Percentiles rank a stretch among this genome's conserved stretches.
Conservation (phyloP, 1,140 invertebrate genomes). For the Tetramorium parvispinum region DNA sequence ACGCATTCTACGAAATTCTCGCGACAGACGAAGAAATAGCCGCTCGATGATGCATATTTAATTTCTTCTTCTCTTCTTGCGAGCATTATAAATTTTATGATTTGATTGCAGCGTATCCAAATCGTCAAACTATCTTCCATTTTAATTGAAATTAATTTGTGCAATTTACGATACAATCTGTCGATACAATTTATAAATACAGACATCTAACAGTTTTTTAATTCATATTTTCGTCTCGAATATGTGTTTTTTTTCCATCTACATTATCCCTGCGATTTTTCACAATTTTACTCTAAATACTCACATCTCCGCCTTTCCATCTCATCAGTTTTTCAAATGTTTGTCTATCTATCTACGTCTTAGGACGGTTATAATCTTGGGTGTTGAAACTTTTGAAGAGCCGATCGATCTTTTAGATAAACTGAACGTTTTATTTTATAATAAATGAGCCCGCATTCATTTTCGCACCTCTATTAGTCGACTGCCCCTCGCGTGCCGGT, state of each 20-base stretch:
- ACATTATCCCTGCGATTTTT: not conserved
- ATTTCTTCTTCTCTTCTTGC: not conserved
- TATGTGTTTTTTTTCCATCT: not conserved
- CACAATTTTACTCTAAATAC: not conserved
- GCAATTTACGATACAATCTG: too few relatives aligned
- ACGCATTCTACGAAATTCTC: slow-evolving; percentile 16
- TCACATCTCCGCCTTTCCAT: not conserved
- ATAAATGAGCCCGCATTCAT: slow-evolving; percentile 10
- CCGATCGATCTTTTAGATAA: not conserved
- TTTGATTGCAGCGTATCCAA: not conserved
- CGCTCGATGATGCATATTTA: not conserved
- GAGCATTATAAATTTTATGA: not conserved
- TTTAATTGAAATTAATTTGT: not conserved
- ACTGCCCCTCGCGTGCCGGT: not conserved
- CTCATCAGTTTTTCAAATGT: not conserved
- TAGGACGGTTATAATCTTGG: not conserved
- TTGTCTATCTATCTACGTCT: not conserved
- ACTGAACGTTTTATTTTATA: not conserved
- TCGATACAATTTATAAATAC: not conserved
- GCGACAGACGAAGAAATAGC: not conserved
- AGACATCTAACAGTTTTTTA: not conserved
- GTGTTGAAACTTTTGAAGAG: not conserved
- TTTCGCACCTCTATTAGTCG: slow-evolving; percentile 1
- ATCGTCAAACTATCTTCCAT: not conserved
- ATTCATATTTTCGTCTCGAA: not conserved